Evolutionary conservation across 2,113 vertebrate species (phyloP).

Genomic region (Heptranchias perlo): DNA sequence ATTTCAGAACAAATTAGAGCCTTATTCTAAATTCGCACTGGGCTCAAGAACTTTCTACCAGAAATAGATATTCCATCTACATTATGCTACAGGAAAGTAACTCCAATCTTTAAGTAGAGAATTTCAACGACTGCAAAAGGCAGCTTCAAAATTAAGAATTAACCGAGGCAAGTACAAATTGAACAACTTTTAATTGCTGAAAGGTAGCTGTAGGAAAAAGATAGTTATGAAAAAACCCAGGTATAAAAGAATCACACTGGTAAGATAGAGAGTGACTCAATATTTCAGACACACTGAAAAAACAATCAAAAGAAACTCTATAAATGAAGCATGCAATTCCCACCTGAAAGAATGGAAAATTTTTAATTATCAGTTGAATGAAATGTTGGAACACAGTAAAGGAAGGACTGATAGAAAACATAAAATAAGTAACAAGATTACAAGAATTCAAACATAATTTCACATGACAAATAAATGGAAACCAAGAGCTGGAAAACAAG

Average conservation of each 20-base stretch:
- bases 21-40: not conserved
- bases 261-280: no score
- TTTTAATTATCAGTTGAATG: not conserved
- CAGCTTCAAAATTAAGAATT: not conserved
- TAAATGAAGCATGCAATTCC: not conserved
- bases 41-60: not conserved
- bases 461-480: not conserved
- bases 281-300: not conserved
- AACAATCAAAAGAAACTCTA: not conserved
- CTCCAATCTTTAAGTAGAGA: not conserved
- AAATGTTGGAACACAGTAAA: not conserved
- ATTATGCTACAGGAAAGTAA: not conserved
- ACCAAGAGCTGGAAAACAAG: not conserved
- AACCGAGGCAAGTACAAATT: not conserved
- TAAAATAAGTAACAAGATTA: not conserved
- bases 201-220: not conserved
- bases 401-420: not conserved
- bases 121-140: not conserved
- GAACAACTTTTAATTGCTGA: not conserved
- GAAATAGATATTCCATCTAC: not conserved
- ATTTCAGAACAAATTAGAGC: slow-evolving; percentile 20
- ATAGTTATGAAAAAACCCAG: not conserved
- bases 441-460: not conserved
- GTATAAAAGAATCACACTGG: not conserved
- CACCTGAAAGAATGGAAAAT: not conserved